These are phyloP conservation scores for Halictus rubicundus DNA, from an alignment of 1,140 invertebrate genomes.

Conservation along the genomic window DNA sequence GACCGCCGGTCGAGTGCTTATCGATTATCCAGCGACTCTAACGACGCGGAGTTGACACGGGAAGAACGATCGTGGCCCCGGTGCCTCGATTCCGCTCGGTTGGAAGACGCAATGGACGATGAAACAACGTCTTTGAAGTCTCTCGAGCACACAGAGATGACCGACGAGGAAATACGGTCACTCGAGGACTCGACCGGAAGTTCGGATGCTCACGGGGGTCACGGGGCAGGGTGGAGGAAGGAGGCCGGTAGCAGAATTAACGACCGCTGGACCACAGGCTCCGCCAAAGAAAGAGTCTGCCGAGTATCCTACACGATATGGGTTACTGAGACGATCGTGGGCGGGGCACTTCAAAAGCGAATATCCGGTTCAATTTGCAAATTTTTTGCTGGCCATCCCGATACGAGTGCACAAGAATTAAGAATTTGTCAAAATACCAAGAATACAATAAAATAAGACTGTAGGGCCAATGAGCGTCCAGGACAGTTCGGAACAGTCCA, in stretches of 20 bases:
- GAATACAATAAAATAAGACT: neutral
- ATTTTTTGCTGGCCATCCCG: no score
- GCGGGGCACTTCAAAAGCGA: neutral
- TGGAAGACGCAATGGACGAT: neutral
- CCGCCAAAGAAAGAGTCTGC: neutral
- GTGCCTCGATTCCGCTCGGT: neutral
- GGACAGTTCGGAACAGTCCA: neutral
- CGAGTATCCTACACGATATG: neutral
- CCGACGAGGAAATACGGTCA: slow-evolving; percentile 23
- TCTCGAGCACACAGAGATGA: neutral
- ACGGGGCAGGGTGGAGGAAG: neutral
- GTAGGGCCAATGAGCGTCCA: no score
- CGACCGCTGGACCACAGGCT: no score
- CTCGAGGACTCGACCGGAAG: slow-evolving; percentile 1
- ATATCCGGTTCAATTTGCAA: no score
- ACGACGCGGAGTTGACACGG: neutral
- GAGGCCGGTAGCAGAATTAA: neutral
- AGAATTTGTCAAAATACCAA: no score
- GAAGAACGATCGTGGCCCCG: neutral
- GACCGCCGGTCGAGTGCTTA: neutral
- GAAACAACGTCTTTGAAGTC: slow-evolving; percentile 20
- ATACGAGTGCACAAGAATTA: no score
- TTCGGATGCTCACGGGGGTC: neutral
- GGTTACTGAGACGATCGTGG: neutral
- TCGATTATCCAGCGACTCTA: neutral